A percentile compares a stretch with the other conserved stretches of the same genome.
phyloP scores from a whole-genome alignment of 2,888 invertebrate genomes.

The Stenchaetothrips biformis region DNA sequence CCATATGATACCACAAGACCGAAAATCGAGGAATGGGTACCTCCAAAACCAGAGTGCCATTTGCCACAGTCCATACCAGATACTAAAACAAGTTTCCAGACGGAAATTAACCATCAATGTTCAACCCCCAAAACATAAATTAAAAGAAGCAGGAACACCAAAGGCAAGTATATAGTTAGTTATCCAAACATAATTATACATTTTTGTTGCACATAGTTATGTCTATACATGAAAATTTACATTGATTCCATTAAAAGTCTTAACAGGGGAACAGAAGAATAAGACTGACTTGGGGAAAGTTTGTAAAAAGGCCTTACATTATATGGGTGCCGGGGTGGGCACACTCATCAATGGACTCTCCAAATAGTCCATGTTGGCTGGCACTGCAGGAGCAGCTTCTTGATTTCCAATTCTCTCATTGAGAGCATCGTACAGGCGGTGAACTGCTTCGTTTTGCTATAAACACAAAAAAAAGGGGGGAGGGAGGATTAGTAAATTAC shows the following conservation, averaged over 20 bases:
- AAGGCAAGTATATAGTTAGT: background rate
- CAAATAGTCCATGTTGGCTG: slow-evolving; percentile 66
- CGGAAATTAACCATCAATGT: too few species aligned
- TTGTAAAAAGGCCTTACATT: background rate
- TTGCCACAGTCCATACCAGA: too few species aligned
- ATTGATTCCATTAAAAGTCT: background rate
- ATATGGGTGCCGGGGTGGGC: slow-evolving; percentile 71
- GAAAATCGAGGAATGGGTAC: slow-evolving; percentile 81
- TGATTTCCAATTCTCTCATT: slow-evolving; percentile 72
- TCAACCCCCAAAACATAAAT: too few species aligned
- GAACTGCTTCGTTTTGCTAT: slow-evolving; percentile 80
- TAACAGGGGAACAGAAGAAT: background rate
- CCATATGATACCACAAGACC: slow-evolving; percentile 85
- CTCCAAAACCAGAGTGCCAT: slow-evolving; percentile 41
- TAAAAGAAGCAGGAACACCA: too few species aligned
- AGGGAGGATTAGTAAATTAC: slow-evolving; percentile 1
- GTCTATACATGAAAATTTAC: background rate
- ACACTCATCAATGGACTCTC: slow-evolving; percentile 82
- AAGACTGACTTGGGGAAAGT: background rate
- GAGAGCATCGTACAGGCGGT: slow-evolving; percentile 69
- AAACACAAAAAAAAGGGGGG: slow-evolving; percentile 33
- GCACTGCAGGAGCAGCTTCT: slow-evolving; percentile 56
- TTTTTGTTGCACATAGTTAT: background rate
- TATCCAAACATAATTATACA: background rate
- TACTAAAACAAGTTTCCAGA: too few species aligned